Conservation (phyloP, 2,113 vertebrate species). For the Sialia sialis region DNA sequence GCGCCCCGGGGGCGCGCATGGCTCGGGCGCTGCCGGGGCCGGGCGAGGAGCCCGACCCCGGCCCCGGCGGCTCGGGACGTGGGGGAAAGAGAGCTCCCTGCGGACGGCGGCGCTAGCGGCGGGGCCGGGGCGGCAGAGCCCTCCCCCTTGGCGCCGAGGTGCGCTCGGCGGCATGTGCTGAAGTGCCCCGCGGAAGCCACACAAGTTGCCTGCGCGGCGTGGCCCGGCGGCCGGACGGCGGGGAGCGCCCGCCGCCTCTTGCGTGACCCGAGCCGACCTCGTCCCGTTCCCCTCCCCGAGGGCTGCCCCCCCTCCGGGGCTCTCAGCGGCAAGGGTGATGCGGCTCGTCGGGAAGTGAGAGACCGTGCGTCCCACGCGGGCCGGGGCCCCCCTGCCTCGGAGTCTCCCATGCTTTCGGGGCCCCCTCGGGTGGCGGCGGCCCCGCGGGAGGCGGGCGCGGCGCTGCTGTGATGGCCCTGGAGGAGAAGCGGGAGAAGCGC, state of each 20-base stretch:
- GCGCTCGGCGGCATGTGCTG: neutral
- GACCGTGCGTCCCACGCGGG: neutral
- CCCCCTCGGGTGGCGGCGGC: conserved; percentile 60
- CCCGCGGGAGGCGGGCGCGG: conserved; percentile 44
- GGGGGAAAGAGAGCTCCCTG: neutral
- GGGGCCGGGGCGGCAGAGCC: neutral
- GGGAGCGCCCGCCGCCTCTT: neutral
- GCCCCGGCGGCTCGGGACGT: neutral
- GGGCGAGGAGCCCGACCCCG: neutral
- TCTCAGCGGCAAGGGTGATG: neutral
- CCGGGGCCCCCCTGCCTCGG: neutral
- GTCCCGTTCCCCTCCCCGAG: neutral
- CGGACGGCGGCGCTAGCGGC: neutral
- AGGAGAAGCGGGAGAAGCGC: conserved; percentile 69
- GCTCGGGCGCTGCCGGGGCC: neutral
- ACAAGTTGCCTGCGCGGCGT: neutral
- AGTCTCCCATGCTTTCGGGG: conserved; percentile 30
- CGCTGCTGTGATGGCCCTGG: conserved; percentile 72
- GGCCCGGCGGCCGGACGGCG: neutral
- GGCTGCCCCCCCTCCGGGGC: neutral
- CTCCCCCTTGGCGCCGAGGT: neutral
- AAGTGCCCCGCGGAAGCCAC: neutral
- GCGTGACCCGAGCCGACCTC: neutral
- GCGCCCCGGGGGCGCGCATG: neutral
- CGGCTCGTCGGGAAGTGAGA: neutral